phyloP scores from a whole-genome alignment of 1,140 invertebrate species.

The Listronotus bonariensis region DNA sequence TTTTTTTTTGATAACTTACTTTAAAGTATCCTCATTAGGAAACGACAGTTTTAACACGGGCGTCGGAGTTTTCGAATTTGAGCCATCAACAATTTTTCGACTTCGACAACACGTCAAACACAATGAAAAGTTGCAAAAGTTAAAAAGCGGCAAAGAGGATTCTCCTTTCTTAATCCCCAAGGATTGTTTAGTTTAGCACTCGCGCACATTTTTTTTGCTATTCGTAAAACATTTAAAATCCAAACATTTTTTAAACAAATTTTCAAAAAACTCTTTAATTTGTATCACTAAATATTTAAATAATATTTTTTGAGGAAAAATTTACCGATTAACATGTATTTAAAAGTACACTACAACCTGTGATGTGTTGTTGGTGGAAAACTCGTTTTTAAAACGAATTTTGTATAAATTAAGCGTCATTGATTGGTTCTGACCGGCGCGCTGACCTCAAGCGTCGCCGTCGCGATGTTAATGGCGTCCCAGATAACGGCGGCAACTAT shows the following conservation, averaged over 20 bases:
- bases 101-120: slow-evolving; percentile 32
- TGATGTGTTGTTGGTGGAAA: slow-evolving; percentile 24
- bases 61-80: slow-evolving; percentile 19
- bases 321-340: too few species aligned
- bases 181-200: slow-evolving; percentile 34
- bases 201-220: slow-evolving; percentile 17
- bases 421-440: slow-evolving; percentile 49
- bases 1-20: too few species aligned
- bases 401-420: slow-evolving; percentile 40
- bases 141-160: slow-evolving; percentile 11
- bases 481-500: slow-evolving; percentile 8
- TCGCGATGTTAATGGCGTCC: slow-evolving; percentile 19
- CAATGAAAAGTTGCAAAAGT: slow-evolving; percentile 15
- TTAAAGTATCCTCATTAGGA: slow-evolving; percentile 1
- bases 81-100: slow-evolving; percentile 31
- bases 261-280: too few species aligned
- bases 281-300: too few species aligned
- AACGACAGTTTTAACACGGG: slow-evolving; percentile 34
- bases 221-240: too few species aligned
- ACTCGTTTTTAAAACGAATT: slow-evolving; percentile 35
- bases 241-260: too few species aligned
- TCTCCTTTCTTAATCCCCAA: slow-evolving; percentile 39
- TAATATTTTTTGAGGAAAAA: too few species aligned
- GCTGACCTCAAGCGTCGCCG: slow-evolving; percentile 39
- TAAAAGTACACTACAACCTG: neutral